Conservation (phyloP, 2,888 invertebrate genomes). For the Morpho achilles region DNA sequence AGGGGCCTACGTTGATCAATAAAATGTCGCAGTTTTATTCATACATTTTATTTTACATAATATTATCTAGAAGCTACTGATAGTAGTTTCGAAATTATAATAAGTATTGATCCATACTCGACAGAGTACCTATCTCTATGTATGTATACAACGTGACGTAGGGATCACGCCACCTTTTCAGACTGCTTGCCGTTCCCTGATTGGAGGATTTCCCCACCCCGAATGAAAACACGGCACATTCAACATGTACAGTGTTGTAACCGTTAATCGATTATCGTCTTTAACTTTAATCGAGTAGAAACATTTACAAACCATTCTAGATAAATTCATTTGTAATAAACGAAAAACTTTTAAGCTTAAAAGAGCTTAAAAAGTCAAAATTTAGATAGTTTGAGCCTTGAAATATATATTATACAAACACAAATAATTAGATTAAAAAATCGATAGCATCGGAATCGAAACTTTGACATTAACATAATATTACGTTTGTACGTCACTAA, state of each 20-base stretch:
- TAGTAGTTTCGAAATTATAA: neutral
- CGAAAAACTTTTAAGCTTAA: too few species aligned
- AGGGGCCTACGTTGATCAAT: too few species aligned
- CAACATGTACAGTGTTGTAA: constrained; percentile 31
- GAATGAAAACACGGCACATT: constrained; percentile 50
- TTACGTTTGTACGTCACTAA: constrained; percentile 34
- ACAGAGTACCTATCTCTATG: constrained; percentile 34
- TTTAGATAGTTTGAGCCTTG: too few species aligned
- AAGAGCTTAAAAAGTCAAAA: too few species aligned
- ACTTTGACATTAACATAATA: constrained; percentile 24
- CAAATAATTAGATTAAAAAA: neutral
- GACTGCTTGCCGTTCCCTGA: constrained; percentile 47
- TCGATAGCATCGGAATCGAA: constrained; percentile 19
- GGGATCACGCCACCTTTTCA: constrained; percentile 75
- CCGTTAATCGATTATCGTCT: constrained; percentile 1
- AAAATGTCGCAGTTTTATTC: too few species aligned
- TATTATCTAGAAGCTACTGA: neutral
- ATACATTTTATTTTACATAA: neutral
- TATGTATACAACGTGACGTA: constrained; percentile 50
- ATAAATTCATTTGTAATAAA: too few species aligned
- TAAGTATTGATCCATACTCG: constrained; percentile 33
- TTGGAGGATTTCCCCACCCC: constrained; percentile 59
- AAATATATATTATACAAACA: neutral
- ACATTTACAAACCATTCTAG: neutral
- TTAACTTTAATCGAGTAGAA: constrained; percentile 3